Evolutionary conservation across 2,113 vertebrate species (phyloP), one percentile per base, ranked within the genome.

Genomic region (Triplophysa dalaica): DNA sequence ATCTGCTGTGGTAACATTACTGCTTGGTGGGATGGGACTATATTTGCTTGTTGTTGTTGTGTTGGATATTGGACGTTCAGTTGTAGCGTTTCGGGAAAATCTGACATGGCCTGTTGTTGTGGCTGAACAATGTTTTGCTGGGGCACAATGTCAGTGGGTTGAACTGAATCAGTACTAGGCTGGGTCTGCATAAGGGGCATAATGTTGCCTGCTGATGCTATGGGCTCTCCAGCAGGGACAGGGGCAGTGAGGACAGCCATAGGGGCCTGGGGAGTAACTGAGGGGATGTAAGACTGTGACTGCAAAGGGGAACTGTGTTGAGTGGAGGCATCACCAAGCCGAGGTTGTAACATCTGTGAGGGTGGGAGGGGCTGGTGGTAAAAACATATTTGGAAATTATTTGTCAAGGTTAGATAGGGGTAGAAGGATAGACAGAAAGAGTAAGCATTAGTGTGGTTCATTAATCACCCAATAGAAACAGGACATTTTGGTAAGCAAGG

Each of bases 281-380:
- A 76, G 61, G 88, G 86, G 52, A 91, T 85, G 84, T 87, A 93
- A 72, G 92, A 82, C 77, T 92, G 91, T 38, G 92, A 86, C 67
- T 88, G 85, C 64, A 88, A 80, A 70, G 87, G 6, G 65, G 91
- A 87, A 45, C 81, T 82, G 54, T 85, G 90, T 70, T 88, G 83
- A 84, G 89, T 87, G 67, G 86, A 79, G 80, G 75, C 48, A 16
- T 81, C 82, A 54, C 43, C 62, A 45, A 65, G 63, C 41, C 75
- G 83, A 29, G 76, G 73, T 24, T 79, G 41, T 83, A 84, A 81
- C 70, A 87, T 86, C 82, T 93, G 91, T 77, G 90, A 89, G 62
- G 75, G 82, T 85, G 93, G 85, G n/a, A 91, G 88, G 87, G 90
- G 86, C 81, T 84, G 86, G 62, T 89, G 70, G 77, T 85, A n/a